phyloP scores from a whole-genome alignment of 2,797 vertebrate species.

The Gallinago solitaria region DNA sequence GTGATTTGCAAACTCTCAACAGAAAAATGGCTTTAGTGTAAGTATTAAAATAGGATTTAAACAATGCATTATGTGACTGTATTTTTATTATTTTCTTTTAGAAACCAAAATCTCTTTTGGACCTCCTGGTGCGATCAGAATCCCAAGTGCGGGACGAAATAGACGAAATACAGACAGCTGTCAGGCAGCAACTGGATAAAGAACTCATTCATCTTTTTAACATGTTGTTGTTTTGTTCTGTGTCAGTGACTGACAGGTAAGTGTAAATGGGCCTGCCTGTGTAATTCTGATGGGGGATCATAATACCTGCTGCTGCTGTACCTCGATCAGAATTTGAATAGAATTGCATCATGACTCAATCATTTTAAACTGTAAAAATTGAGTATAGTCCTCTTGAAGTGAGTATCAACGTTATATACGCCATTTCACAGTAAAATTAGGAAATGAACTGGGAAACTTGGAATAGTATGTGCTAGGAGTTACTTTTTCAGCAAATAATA shows the following conservation, averaged over 20 bases:
- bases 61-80: not conserved
- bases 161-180: constrained; percentile 80
- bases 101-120: constrained; percentile 79
- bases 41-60: not conserved
- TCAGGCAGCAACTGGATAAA: constrained; percentile 90
- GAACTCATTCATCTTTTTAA: constrained; percentile 88
- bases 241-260: constrained; percentile 87
- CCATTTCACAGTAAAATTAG: not conserved
- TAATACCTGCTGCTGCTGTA: not conserved
- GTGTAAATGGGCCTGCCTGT: not conserved
- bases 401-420: not conserved
- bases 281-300: not conserved
- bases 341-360: not conserved
- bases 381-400: not conserved
- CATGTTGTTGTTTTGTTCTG: constrained; percentile 80
- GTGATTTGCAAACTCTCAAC: not conserved
- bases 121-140: constrained; percentile 80
- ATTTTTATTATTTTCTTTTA: constrained; percentile 45
- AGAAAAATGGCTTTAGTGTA: not conserved
- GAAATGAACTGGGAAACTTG: not conserved
- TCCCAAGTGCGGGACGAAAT: constrained; percentile 72
- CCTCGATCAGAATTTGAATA: not conserved
- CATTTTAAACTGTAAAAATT: not conserved
- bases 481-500: not conserved
- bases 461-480: not conserved